Evolutionary conservation across 2,888 invertebrate genomes (phyloP), one percentile per base, ranked within the genome.

Genomic region (Drosophila nigricruria): DNA sequence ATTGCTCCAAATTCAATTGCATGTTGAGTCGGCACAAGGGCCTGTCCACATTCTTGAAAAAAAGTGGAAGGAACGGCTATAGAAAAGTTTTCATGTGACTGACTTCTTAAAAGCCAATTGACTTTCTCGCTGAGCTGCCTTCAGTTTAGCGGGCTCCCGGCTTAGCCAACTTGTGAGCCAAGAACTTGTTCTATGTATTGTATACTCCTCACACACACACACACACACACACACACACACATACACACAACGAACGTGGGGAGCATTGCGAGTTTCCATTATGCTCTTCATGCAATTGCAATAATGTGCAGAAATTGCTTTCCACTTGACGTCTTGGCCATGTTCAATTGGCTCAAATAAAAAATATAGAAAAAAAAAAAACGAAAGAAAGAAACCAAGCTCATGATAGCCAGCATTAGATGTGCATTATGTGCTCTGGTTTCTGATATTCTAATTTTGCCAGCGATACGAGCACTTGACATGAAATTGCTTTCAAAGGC

Each of bases 21-120:
- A 68, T 79, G 82, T 60, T 47, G 66, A 67, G 75, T 63, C 60
- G 65, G 47, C 49, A 20, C 62, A 62, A 74, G 62, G 45, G 63
- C 63, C 64, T 66, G 74, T 66, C 65, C 85, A 74, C 84, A 73
- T 70, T 81, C 75, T 73, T 73, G 61, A 62, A 70, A 72, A 69
- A 57, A 12, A 14, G 20, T 27, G 18, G 1, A 47, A 12, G 10
- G 58, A 43, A 2, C 23, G n/a, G 57, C 66, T 73, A 86, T 58
- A 56, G 65, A 69, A 74, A 86, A 82, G 61, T 78, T 89, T 77
- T 80, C 78, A 80, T 88, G 80, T 77, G 89, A 88, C 76, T 82
- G 87, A 81, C 79, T 88, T 75, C 72, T 79, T 86, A 79, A 90
- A 86, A 90, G 89, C 83, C 86, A 90, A 86, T 88, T 79, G 84